Percentiles rank a stretch among this genome's conserved stretches.
These are phyloP conservation scores for Myotis pilosus DNA, from an alignment of 2,797 vertebrate species.

Conservation along the genomic window DNA sequence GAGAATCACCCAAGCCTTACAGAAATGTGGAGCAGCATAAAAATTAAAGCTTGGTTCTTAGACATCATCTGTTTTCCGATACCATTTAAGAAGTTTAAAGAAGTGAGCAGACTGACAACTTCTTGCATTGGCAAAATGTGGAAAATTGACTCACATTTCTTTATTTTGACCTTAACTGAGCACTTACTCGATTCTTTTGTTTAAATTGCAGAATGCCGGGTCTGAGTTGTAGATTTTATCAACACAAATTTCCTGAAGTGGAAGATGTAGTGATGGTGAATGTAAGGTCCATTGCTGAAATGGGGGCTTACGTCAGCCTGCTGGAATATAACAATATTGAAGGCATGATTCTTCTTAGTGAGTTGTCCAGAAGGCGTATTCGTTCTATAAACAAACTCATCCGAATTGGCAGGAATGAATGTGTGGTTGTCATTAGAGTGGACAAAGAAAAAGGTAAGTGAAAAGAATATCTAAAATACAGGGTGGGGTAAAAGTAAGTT, in stretches of 20 bases:
- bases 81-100: conserved; percentile 41
- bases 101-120: background rate
- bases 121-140: background rate
- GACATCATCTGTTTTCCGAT: conserved; percentile 21
- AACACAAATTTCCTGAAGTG: conserved; percentile 98
- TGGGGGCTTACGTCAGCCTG: conserved; percentile 98
- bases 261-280: conserved; percentile 99
- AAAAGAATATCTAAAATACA: background rate
- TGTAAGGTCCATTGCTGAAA: conserved; percentile 97
- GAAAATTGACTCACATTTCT: background rate
- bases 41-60: conserved; percentile 53
- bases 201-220: conserved; percentile 91
- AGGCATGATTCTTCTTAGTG: conserved; percentile 99
- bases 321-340: conserved; percentile 99
- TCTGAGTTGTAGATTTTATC: conserved; percentile 98
- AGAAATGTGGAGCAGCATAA: conserved; percentile 57
- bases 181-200: conserved; percentile 53
- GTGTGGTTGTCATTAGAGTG: conserved; percentile 98
- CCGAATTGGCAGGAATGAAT: conserved; percentile 98
- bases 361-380: conserved; percentile 96
- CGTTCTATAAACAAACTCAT: conserved; percentile 99
- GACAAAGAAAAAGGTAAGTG: conserved; percentile 98
- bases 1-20: conserved; percentile 28
- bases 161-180: conserved; percentile 30
- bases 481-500: background rate